A percentile compares a stretch with the other conserved stretches of the same genome.
Evolutionary conservation across 1,140 invertebrate genomes (phyloP).

Genomic region (Zaprionus nigranus): DNA sequence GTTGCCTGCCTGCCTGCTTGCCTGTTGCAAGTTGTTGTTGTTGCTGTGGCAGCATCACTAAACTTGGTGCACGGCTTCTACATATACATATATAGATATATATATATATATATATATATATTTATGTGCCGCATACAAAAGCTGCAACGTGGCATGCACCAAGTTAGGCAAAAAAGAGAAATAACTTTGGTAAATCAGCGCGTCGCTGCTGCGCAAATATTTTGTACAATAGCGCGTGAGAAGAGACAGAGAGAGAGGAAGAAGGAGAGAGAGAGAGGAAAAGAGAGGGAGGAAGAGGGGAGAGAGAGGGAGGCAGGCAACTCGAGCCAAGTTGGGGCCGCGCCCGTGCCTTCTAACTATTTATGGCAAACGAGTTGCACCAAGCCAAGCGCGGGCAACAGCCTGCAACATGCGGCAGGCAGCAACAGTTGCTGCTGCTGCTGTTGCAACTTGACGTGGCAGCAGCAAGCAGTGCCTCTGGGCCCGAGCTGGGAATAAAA

Average conservation of each 20-base stretch:
- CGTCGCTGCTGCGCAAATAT: slow-evolving; percentile 63
- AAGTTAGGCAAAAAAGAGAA: slow-evolving; percentile 71
- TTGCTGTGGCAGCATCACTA: slow-evolving; percentile 27
- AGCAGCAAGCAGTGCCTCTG: not conserved
- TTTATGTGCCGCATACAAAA: slow-evolving; percentile 44
- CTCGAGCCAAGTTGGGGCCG: slow-evolving; percentile 65
- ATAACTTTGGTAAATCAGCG: slow-evolving; percentile 74
- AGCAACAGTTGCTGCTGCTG: slow-evolving; percentile 1
- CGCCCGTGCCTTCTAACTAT: slow-evolving; percentile 81
- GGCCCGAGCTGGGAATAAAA: slow-evolving; percentile 49
- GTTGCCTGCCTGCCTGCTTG: not conserved
- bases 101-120: slow-evolving; percentile 7
- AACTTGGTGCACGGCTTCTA: slow-evolving; percentile 32
- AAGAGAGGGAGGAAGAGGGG: slow-evolving; percentile 42
- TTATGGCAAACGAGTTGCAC: slow-evolving; percentile 82
- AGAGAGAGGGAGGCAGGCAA: not conserved
- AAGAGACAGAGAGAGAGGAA: slow-evolving; percentile 50
- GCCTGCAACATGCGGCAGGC: slow-evolving; percentile 16
- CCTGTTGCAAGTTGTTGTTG: slow-evolving; percentile 20
- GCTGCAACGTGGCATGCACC: slow-evolving; percentile 64
- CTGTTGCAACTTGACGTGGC: slow-evolving; percentile 48
- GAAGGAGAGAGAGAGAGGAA: slow-evolving; percentile 37
- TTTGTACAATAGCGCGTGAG: slow-evolving; percentile 68
- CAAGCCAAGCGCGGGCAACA: slow-evolving; percentile 19
- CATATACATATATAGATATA: slow-evolving; percentile 5